Evolutionary conservation across 2,888 invertebrate genomes (phyloP), one percentile per base, ranked within the genome.

Genomic region (Eristalis arbustorum): DNA sequence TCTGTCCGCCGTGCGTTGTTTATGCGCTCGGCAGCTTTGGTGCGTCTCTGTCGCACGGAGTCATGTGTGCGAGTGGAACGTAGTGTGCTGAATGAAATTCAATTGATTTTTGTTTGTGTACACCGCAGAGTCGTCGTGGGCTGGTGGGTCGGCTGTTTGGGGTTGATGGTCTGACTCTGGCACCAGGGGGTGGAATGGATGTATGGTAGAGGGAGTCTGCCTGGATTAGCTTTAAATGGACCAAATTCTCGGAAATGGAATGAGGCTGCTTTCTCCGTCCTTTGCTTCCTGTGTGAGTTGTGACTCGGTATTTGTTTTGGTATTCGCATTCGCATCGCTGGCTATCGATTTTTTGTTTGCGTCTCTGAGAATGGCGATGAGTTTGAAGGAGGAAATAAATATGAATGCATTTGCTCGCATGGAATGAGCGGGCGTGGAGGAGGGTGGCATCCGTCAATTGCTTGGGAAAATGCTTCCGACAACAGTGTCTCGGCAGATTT

Each of bases 71-170:
- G 75, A 37, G 68, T 62, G 57, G 68, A 74, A 73, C 40, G 59
- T 18, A 71, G 57, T n/a, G 57, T n/a, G 59, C 23, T 62, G 77
- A 85, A 85, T 85, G 77, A 82, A 77, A 73, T 82, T 61, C 40
- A 85, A 85, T 85, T 85, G 85, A 85, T 85, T 85, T 85, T 81
- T 77, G 67, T 77, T 78, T 69, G 57, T 68, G 37, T 11, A 10
- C 25, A n/a, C 0, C 11, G 37, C 13, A 14, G 63, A 14, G 62
- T 63, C 31, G 8, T 31, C 8, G 31, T 74, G 22, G 13, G 8
- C 42, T 28, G 28, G 49, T 22, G 11, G 25, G 49, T 62, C 31
- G 23, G 56, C 22, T n/a, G 49, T 59, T 57, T 37, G 74, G 49
- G 49, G 49, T 49, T 49, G 49, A 49, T 49, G 49, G 49, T 49